These are phyloP conservation scores for Empidonax traillii DNA, from an alignment of 2,113 vertebrate genomes.

Conservation along the genomic window DNA sequence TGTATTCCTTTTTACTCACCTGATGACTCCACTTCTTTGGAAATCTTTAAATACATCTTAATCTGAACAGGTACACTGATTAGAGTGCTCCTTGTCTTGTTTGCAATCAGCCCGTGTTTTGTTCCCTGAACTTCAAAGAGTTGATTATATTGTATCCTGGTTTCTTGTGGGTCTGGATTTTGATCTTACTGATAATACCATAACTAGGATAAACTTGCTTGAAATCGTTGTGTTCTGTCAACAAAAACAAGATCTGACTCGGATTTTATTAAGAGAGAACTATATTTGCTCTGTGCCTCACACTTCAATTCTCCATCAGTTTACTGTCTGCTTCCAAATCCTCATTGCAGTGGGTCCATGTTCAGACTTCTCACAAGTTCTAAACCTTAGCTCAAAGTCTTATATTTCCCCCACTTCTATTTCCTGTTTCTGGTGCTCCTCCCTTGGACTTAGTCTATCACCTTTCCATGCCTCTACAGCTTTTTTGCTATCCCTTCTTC, in stretches of 20 bases:
- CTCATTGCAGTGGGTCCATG: neutral
- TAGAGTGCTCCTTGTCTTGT: slow-evolving; percentile 1
- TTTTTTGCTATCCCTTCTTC: neutral
- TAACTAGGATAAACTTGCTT: slow-evolving; percentile 14
- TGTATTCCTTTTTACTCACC: neutral
- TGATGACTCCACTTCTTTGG: neutral
- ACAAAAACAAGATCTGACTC: slow-evolving; percentile 27
- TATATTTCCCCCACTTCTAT: neutral
- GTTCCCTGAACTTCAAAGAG: slow-evolving; percentile 41
- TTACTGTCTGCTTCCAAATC: neutral
- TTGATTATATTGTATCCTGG: neutral
- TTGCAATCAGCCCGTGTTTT: slow-evolving; percentile 35
- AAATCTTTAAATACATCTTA: slow-evolving; percentile 13
- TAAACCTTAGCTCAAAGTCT: neutral
- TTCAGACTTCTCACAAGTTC: neutral
- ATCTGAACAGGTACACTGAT: neutral
- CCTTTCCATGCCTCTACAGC: neutral
- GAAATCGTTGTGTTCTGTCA: slow-evolving; percentile 26
- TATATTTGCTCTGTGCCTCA: neutral
- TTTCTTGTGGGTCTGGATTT: slow-evolving; percentile 22
- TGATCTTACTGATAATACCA: neutral
- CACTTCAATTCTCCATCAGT: rapidly evolving
- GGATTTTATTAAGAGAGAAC: neutral
- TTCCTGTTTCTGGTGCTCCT: neutral
- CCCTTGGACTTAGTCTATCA: neutral